Evolutionary conservation across 2,113 vertebrate genomes (phyloP).

Genomic region (Pseudolaguvia tuberculata): DNA sequence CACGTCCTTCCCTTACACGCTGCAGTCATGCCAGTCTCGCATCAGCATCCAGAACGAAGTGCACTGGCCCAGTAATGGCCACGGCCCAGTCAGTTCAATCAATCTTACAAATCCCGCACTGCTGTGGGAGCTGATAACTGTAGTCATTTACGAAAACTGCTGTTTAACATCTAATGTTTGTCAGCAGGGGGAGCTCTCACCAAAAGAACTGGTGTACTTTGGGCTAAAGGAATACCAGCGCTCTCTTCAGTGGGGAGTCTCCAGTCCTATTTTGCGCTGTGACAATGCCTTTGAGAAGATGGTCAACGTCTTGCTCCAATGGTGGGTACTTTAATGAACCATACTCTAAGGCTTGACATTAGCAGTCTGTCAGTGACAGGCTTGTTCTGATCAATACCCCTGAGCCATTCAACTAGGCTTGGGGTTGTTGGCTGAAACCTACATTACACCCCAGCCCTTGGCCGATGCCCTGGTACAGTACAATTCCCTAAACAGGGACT

Average conservation of each 20-base stretch:
- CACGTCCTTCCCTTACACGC: constrained; percentile 90
- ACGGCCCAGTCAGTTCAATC: constrained; percentile 78
- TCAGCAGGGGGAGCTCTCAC: constrained; percentile 74
- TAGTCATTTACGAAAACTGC: neutral
- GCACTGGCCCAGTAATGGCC: constrained; percentile 82
- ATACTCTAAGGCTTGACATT: no score
- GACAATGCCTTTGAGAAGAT: constrained; percentile 98
- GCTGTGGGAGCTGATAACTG: no score
- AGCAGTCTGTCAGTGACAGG: no score
- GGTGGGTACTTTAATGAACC: constrained; percentile 65
- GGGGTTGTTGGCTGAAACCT: no score
- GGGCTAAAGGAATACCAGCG: constrained; percentile 90
- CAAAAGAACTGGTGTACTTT: constrained; percentile 83
- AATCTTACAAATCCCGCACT: no score
- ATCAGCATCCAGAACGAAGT: constrained; percentile 90
- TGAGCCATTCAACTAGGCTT: no score
- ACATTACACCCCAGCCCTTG: no score
- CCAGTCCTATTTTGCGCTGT: constrained; percentile 89
- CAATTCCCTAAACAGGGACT: no score
- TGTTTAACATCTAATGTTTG: constrained; percentile 12
- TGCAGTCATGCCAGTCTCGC: constrained; percentile 91
- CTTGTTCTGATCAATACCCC: no score
- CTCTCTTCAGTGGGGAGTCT: constrained; percentile 93
- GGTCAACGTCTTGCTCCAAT: constrained; percentile 88
- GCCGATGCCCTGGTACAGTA: no score